Percentiles rank a stretch among this genome's conserved stretches.
Evolutionary conservation across 2,797 vertebrate genomes (phyloP).

Genomic region (Cygnus olor): DNA sequence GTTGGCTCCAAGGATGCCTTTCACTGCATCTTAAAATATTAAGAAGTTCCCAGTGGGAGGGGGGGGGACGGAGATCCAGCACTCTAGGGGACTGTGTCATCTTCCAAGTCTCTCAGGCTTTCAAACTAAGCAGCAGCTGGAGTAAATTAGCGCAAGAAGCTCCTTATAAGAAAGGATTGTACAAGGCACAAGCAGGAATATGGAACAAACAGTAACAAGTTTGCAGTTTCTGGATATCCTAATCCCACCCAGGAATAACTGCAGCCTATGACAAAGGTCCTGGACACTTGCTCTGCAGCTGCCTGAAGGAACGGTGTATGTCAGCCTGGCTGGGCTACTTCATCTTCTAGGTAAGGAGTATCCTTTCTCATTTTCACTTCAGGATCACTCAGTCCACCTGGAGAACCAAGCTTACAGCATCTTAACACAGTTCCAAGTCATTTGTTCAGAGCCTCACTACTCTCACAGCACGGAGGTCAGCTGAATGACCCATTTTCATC

Average conservation of each 20-base stretch:
- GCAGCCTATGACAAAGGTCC: not conserved
- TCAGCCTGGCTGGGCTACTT: not conserved
- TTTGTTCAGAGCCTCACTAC: not conserved
- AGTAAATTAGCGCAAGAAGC: conserved; percentile 22
- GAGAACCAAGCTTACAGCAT: not conserved
- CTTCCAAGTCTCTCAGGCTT: conserved; percentile 6
- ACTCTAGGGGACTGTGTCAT: not conserved
- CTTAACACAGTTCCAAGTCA: not conserved
- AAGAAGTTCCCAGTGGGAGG: not conserved
- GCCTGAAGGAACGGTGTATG: too few relatives aligned
- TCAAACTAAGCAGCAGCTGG: conserved; percentile 15
- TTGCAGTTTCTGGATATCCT: not conserved
- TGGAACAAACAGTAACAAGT: not conserved
- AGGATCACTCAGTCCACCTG: not conserved
- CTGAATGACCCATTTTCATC: not conserved
- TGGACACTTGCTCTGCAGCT: not conserved
- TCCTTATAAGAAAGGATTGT: not conserved
- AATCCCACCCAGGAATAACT: not conserved
- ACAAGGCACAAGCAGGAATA: not conserved
- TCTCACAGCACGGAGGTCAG: not conserved
- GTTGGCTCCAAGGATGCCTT: conserved; percentile 28
- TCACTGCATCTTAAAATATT: conserved; percentile 45
- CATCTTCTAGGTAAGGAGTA: not conserved
- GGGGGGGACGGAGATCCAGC: not conserved
- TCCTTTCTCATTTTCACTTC: not conserved